phyloP scores from a whole-genome alignment of 2,888 invertebrate species.

The Unio pictorum region DNA sequence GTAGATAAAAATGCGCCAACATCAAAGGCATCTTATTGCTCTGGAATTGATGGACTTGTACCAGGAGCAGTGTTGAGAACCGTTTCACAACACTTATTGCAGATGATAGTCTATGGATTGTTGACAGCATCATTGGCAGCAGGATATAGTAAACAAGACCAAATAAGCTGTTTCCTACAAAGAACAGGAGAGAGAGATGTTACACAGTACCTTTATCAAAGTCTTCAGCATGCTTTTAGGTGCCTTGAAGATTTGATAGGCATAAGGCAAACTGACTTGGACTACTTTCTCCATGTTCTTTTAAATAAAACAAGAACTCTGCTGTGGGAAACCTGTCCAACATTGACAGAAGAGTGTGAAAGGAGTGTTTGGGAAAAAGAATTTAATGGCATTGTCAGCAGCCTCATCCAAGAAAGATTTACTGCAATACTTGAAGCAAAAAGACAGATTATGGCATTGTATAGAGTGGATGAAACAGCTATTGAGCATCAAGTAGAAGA shows the following conservation, averaged over 20 bases:
- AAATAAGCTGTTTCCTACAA: not conserved
- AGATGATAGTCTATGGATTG: not conserved
- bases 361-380: too few species aligned
- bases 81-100: not conserved
- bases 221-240: not conserved
- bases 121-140: slow-evolving; percentile 1
- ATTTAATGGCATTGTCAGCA: too few species aligned
- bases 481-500: slow-evolving; percentile 2
- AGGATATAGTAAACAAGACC: not conserved
- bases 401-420: too few species aligned
- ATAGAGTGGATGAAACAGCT: not conserved
- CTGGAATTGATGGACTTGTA: not conserved
- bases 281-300: slow-evolving; percentile 11
- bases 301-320: slow-evolving; percentile 1
- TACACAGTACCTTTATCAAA: too few species aligned
- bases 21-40: too few species aligned
- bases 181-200: not conserved
- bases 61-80: slow-evolving; percentile 2
- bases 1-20: too few species aligned
- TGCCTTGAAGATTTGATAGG: slow-evolving; percentile 1
- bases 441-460: too few species aligned
- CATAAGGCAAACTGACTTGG: slow-evolving; percentile 2
- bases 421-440: too few species aligned
- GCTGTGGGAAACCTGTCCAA: too few species aligned
- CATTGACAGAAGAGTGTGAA: too few species aligned